Conservation (phyloP, 2,888 invertebrate genomes). For the Parascotia fuliginaria region DNA sequence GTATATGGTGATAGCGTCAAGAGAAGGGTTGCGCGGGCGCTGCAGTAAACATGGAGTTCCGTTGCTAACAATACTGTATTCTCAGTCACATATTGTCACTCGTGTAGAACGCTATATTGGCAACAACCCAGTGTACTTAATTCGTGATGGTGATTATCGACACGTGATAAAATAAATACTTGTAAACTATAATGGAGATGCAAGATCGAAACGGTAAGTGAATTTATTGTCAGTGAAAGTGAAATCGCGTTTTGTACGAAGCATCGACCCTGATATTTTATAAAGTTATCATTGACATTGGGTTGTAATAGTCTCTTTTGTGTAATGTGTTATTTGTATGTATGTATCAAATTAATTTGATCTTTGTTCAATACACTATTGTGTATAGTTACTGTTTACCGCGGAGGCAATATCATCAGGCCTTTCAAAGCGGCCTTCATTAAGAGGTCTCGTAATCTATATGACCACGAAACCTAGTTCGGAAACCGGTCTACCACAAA, state of each 20-base stretch:
- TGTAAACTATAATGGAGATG: constrained; percentile 55
- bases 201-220: constrained; percentile 57
- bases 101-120: constrained; percentile 23
- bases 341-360: too few relatives aligned
- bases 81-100: constrained; percentile 45
- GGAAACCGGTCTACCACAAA: too few relatives aligned
- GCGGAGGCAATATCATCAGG: too few relatives aligned
- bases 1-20: constrained; percentile 37
- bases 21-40: constrained; percentile 50
- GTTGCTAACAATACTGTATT: constrained; percentile 18
- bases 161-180: constrained; percentile 10
- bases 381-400: too few relatives aligned
- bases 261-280: constrained; percentile 45
- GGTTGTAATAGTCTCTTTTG: too few relatives aligned
- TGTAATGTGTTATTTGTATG: too few relatives aligned
- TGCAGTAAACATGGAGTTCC: constrained; percentile 11
- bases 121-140: constrained; percentile 8
- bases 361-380: too few relatives aligned
- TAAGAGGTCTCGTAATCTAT: too few relatives aligned
- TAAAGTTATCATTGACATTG: constrained; percentile 38
- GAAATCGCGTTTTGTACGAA: constrained; percentile 22
- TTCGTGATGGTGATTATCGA: constrained; percentile 15
- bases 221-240: constrained; percentile 54
- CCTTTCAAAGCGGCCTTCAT: too few relatives aligned
- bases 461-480: too few relatives aligned